Evolutionary conservation across 2,797 vertebrate species (phyloP).

Genomic region (Pangasius larnaudii): DNA sequence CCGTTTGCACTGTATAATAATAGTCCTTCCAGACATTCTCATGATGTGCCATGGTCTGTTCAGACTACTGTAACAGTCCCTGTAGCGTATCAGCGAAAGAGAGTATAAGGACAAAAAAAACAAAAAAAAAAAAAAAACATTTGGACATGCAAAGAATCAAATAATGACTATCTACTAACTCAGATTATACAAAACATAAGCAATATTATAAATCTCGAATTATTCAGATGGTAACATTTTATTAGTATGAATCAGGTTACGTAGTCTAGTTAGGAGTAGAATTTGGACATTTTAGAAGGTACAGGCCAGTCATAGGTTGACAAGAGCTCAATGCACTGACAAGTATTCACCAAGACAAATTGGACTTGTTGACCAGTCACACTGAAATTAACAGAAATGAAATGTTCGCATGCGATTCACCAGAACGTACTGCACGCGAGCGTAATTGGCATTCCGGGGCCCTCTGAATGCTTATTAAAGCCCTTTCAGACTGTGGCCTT

Average conservation of each 20-base stretch:
- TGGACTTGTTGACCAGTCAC: conserved; percentile 60
- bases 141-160: conserved; percentile 18
- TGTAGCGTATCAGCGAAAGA: not conserved
- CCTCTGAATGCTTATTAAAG: conserved; percentile 21
- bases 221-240: conserved; percentile 6
- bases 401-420: conserved; percentile 66
- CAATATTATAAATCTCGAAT: conserved; percentile 34
- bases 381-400: conserved; percentile 58
- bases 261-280: conserved; percentile 9
- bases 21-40: conserved; percentile 20
- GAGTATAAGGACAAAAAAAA: conserved; percentile 17
- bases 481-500: conserved; percentile 14
- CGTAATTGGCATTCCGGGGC: conserved; percentile 51
- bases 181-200: conserved; percentile 16
- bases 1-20: conserved; percentile 39
- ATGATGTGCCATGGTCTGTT: conserved; percentile 24
- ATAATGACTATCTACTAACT: not conserved
- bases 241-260: not conserved
- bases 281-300: conserved; percentile 28
- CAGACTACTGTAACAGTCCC: conserved; percentile 8
- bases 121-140: not conserved
- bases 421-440: conserved; percentile 74
- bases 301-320: conserved; percentile 27
- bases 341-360: conserved; percentile 5
- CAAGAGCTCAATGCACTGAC: conserved; percentile 38